These are phyloP conservation scores for Drosophila biarmipes DNA, from an alignment of 1,140 invertebrate genomes.

Conservation along the genomic window DNA sequence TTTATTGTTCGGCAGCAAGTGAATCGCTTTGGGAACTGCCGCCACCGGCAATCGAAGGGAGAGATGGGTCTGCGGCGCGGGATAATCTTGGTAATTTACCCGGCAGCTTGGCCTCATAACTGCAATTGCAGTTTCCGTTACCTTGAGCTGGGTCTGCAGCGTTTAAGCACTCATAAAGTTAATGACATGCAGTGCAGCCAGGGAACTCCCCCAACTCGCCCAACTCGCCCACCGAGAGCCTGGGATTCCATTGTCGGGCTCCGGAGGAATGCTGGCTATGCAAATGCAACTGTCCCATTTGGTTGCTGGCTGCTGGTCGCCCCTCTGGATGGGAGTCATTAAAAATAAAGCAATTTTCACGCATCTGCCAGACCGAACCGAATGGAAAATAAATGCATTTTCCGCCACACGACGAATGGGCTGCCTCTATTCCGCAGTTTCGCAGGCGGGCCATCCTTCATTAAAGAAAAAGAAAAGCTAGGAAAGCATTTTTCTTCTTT, in stretches of 20 bases:
- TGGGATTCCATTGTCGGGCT: constrained; percentile 29
- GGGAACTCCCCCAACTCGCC: constrained; percentile 2
- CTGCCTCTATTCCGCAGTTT: constrained; percentile 81
- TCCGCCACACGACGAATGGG: constrained; percentile 78
- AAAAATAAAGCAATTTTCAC: constrained; percentile 83
- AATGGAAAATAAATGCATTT: constrained; percentile 80
- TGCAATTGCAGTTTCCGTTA: constrained; percentile 73
- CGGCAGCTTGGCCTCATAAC: constrained; percentile 34
- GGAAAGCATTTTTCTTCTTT: constrained; percentile 41
- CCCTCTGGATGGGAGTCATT: constrained; percentile 52
- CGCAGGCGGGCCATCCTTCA: constrained; percentile 17
- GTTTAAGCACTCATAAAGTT: constrained; percentile 81
- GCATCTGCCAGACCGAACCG: constrained; percentile 70
- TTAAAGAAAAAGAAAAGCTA: constrained; percentile 13
- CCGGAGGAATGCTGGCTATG: constrained; percentile 23
- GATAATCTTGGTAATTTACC: constrained; percentile 56
- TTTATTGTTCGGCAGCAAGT: constrained; percentile 80
- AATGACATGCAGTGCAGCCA: constrained; percentile 65
- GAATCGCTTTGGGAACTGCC: constrained; percentile 79
- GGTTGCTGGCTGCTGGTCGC: constrained; percentile 37
- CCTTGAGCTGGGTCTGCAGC: constrained; percentile 58
- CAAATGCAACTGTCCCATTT: constrained; percentile 64
- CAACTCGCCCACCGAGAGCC: background rate
- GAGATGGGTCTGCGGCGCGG: constrained; percentile 7
- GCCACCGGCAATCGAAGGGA: constrained; percentile 46